phyloP scores from a whole-genome alignment of 2,888 invertebrate genomes.

The Erannis defoliaria region DNA sequence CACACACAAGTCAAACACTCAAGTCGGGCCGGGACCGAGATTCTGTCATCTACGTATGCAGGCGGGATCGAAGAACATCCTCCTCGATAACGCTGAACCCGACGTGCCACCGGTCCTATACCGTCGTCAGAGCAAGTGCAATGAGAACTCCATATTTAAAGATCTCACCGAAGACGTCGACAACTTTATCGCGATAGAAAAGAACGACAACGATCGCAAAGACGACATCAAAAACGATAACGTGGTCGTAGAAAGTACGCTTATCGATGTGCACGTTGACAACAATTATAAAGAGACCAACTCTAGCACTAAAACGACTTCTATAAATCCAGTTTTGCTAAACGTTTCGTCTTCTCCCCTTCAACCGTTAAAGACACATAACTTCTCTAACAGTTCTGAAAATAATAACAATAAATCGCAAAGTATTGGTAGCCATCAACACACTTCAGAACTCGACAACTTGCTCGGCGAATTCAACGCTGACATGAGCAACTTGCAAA shows the following conservation, averaged over 20 bases:
- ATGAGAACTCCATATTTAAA: conserved; percentile 79
- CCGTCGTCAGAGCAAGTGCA: conserved; percentile 86
- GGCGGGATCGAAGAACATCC: conserved; percentile 92
- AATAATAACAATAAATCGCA: conserved; percentile 75
- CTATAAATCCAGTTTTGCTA: conserved; percentile 76
- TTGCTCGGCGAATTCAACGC: conserved; percentile 73
- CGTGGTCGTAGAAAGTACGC: conserved; percentile 77
- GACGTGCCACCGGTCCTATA: conserved; percentile 91
- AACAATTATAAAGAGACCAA: conserved; percentile 74
- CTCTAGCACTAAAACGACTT: conserved; percentile 60
- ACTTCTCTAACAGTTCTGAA: conserved; percentile 76
- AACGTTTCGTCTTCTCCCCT: conserved; percentile 82
- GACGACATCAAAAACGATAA: conserved; percentile 71
- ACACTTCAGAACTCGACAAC: conserved; percentile 72
- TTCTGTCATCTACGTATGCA: conserved; percentile 92
- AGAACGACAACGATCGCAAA: conserved; percentile 63
- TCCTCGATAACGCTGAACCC: conserved; percentile 92
- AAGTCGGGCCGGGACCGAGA: conserved; percentile 89
- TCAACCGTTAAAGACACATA: conserved; percentile 81
- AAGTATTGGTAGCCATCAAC: conserved; percentile 70
- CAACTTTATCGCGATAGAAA: conserved; percentile 72
- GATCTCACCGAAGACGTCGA: conserved; percentile 76
- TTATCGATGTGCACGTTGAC: conserved; percentile 80
- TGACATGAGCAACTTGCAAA: conserved; percentile 61
- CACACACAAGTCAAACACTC: conserved; percentile 80